Percentiles rank a stretch among this genome's conserved stretches.
Evolutionary conservation across 2,888 invertebrate species (phyloP).

Genomic region (Nineta flava): DNA sequence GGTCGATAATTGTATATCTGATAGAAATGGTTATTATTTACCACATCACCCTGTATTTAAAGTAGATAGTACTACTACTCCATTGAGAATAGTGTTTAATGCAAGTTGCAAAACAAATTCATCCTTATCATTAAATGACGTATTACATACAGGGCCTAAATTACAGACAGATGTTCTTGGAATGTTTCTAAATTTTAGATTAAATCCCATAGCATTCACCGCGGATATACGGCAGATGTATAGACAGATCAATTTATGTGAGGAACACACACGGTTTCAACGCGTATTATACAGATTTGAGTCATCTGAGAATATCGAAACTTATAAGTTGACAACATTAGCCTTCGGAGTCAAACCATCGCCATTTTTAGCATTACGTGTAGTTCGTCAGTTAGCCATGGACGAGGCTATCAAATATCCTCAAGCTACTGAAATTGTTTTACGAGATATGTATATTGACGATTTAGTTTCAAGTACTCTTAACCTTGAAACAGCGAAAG

Average conservation of each 20-base stretch:
- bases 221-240: constrained; percentile 11
- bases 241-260: constrained; percentile 5
- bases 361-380: constrained; percentile 9
- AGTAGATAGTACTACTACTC: constrained; percentile 3
- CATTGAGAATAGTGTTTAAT: too few species aligned
- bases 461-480: constrained; percentile 4
- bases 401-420: constrained; percentile 7
- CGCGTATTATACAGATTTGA: constrained; percentile 6
- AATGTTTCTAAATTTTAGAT: constrained; percentile 8
- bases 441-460: constrained; percentile 7
- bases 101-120: background rate
- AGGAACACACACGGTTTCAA: constrained; percentile 7
- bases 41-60: constrained; percentile 6
- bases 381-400: constrained; percentile 6
- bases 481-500: constrained; percentile 2
- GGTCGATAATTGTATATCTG: background rate
- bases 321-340: constrained; percentile 6
- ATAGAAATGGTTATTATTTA: constrained; percentile 1
- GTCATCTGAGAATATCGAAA: background rate
- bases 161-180: constrained; percentile 7
- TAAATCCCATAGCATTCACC: constrained; percentile 7
- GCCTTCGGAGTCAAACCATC: constrained; percentile 7
- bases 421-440: background rate
- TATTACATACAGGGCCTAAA: constrained; percentile 8
- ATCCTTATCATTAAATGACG: constrained; percentile 5